Conservation (phyloP, 1,140 invertebrate species). For the Metopolophium dirhodum region DNA sequence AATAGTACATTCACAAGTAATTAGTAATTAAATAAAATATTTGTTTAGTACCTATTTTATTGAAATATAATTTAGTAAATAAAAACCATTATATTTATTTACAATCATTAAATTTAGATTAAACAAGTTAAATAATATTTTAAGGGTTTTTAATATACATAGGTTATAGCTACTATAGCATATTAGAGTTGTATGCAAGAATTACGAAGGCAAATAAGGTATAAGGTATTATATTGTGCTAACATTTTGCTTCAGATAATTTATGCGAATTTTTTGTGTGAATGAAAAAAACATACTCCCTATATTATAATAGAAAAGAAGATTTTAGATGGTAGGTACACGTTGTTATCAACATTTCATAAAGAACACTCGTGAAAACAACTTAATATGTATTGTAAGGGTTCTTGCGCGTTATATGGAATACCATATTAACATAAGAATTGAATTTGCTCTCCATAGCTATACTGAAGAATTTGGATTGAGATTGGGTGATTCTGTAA, state of each 20-base stretch:
- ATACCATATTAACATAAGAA: constrained; percentile 34
- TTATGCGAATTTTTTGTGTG: background rate
- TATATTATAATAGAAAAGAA: background rate
- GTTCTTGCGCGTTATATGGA: background rate
- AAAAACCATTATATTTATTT: background rate
- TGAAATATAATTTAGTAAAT: background rate
- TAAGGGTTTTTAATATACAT: background rate
- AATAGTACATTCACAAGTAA: background rate
- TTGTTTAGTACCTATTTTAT: background rate
- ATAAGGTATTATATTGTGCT: background rate
- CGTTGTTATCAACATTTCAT: background rate
- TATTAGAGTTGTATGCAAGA: background rate
- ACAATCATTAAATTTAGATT: background rate
- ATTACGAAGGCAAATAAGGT: background rate
- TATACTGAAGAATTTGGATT: background rate
- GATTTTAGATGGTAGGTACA: background rate
- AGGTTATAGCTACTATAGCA: background rate
- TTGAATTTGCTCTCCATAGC: constrained; percentile 1
- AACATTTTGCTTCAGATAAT: background rate
- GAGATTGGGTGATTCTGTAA: constrained; percentile 11
- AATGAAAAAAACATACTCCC: background rate
- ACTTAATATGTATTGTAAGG: constrained; percentile 25
- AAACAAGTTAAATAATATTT: background rate
- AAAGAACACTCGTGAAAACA: constrained; percentile 19
- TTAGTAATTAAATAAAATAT: background rate